Base-by-base conservation (phyloP, 1,140 invertebrate genomes). In the Ylistrum balloti region DNA sequence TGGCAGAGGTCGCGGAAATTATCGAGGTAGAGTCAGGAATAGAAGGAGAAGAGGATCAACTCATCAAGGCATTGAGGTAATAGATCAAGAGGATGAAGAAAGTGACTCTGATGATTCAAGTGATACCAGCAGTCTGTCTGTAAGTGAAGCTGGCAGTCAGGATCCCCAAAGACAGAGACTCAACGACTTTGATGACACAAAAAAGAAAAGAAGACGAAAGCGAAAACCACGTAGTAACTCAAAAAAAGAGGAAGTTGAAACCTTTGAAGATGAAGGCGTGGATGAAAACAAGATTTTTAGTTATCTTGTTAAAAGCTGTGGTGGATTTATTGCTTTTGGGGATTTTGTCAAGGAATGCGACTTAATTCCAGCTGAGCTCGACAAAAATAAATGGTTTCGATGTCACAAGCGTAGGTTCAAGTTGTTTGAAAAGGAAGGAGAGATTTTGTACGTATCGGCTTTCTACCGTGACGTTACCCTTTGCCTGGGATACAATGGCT, bases 221-320 rank as follows among this genome's bases (percentile, higher is more conserved):
- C 56, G 13, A 28, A 74, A 74, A 74, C n/a, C 56, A 3, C 56
- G 56, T 5, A 74, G 56, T 74, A 0, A 28, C 9, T 74, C 56
- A 28, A 28, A 28, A 74, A 74, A 74, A 28, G 56, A 74, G n/a
- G 56, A 74, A 28, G 56, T 74, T 74, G 22, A 74, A n/a, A 74
- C 56, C 2, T 74, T 28, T 28, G 56, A 74, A n/a, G 56, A 74
- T 74, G 56, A 74, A 28, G 0, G 56, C 7, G 56, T 74, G 0
- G 56, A 74, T 74, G 56, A 74, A 28, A 74, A 74, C n/a, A n/a
- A 74, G 56, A 74, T 74, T 11, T 74, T 74, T 17, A 74, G 56
- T 17, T 74, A 74, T 74, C 56, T 74, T 74, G 56, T 74, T 74
- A 74, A 74, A n/a, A 74, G 56, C 56, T 74, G n/a, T 74, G 56